Conservation (phyloP, 2,888 invertebrate species). For the Proisotoma minuta region DNA sequence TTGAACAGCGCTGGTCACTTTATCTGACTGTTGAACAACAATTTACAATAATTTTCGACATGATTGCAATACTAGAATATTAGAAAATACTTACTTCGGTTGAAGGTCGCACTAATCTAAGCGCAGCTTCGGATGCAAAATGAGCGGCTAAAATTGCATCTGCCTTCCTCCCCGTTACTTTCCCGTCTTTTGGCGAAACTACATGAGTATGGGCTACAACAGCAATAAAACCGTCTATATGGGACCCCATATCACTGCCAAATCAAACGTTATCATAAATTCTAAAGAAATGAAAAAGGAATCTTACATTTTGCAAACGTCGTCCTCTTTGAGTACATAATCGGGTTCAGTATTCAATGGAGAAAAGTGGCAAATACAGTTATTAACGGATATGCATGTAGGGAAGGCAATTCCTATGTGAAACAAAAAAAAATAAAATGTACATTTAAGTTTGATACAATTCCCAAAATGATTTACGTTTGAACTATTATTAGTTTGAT, state of each 20-base stretch:
- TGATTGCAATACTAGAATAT: not conserved
- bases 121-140: conserved; percentile 89
- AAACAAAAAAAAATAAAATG: conserved; percentile 7
- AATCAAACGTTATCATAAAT: not conserved
- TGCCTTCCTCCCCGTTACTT: conserved; percentile 81
- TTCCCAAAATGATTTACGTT: too few relatives aligned
- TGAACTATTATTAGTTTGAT: not conserved
- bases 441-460: not conserved
- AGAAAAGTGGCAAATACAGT: conserved; percentile 98
- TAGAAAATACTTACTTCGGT: conserved; percentile 63
- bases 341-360: conserved; percentile 91
- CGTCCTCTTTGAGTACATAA: conserved; percentile 77
- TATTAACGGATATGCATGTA: conserved; percentile 96
- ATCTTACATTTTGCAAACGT: conserved; percentile 89
- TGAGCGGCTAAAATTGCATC: conserved; percentile 94
- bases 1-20: conserved; percentile 85
- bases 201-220: conserved; percentile 94
- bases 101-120: conserved; percentile 84
- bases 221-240: conserved; percentile 97
- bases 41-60: conserved; percentile 11
- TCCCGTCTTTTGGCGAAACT: conserved; percentile 64
- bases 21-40: conserved; percentile 66
- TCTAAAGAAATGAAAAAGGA: not conserved
- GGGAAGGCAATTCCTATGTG: conserved; percentile 83
- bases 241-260: conserved; percentile 87